Percentiles rank a stretch among this genome's conserved stretches.
These are phyloP conservation scores for Alcis repandata DNA, from an alignment of 2,888 invertebrate species.

Conservation along the genomic window DNA sequence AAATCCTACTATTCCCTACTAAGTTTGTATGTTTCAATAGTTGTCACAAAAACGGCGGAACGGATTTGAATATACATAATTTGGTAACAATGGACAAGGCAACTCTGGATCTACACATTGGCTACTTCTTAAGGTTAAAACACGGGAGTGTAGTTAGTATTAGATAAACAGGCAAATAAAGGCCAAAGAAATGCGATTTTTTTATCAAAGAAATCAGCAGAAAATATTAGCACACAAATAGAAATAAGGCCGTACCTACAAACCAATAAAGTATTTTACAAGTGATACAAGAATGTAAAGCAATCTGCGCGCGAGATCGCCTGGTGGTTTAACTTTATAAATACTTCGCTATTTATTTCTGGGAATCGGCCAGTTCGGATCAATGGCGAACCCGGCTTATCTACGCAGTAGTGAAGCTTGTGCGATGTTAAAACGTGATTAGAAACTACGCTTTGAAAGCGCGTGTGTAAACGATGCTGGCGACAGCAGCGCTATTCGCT, in stretches of 20 bases:
- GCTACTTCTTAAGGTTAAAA: too few relatives aligned
- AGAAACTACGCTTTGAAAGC: background rate
- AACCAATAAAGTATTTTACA: slow-evolving; percentile 85
- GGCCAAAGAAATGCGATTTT: too few relatives aligned
- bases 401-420: slow-evolving; percentile 19
- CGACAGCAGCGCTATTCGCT: background rate
- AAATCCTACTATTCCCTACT: too few relatives aligned
- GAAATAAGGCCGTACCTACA: slow-evolving; percentile 43
- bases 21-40: too few relatives aligned
- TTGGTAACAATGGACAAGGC: too few relatives aligned
- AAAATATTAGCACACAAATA: background rate
- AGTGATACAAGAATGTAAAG: slow-evolving; percentile 82
- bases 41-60: too few relatives aligned
- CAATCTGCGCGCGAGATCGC: slow-evolving; percentile 79
- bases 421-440: background rate
- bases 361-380: slow-evolving; percentile 80
- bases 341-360: slow-evolving; percentile 85
- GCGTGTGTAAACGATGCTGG: background rate
- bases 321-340: slow-evolving; percentile 82
- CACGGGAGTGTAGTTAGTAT: too few relatives aligned
- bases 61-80: too few relatives aligned
- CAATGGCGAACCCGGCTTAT: slow-evolving; percentile 54
- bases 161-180: too few relatives aligned
- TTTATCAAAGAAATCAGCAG: background rate
- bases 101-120: too few relatives aligned